Percentiles rank a stretch among this genome's conserved stretches.
Conservation (phyloP, 2,888 invertebrate genomes). For the Drosophila fulvimacula region DNA sequence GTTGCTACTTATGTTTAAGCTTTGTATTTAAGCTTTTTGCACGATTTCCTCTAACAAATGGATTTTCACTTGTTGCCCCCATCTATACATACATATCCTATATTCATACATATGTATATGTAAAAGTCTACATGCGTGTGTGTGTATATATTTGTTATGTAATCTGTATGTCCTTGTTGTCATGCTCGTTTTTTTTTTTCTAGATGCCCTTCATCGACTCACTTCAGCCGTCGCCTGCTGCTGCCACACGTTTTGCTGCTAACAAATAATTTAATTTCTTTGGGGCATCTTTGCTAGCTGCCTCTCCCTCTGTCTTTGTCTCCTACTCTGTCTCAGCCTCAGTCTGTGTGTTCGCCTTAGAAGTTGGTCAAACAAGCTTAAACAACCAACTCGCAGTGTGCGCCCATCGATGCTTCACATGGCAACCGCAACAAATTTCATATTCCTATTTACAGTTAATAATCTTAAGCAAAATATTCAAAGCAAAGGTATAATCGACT, state of each 20-base stretch:
- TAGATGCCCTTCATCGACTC: conserved; percentile 50
- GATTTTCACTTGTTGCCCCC: conserved; percentile 77
- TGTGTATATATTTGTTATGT: conserved; percentile 46
- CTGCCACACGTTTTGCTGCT: conserved; percentile 44
- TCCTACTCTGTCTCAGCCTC: conserved; percentile 6
- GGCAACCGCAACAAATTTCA: conserved; percentile 24
- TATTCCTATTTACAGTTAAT: conserved; percentile 42
- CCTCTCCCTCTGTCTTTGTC: not conserved
- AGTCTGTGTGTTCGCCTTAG: conserved; percentile 3
- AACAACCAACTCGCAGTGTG: conserved; percentile 21
- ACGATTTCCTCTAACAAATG: conserved; percentile 78
- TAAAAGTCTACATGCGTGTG: conserved; percentile 7
- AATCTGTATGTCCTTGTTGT: conserved; percentile 71
- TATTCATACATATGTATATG: not conserved
- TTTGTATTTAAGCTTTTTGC: conserved; percentile 82
- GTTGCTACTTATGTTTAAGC: conserved; percentile 74
- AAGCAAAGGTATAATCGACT: not conserved
- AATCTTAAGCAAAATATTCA: conserved; percentile 29
- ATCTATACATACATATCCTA: conserved; percentile 17
- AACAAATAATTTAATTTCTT: conserved; percentile 77
- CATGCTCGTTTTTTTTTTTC: conserved; percentile 69
- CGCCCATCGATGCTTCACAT: conserved; percentile 22
- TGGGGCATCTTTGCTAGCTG: conserved; percentile 32
- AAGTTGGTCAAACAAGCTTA: conserved; percentile 46
- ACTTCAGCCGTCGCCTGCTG: conserved; percentile 6